Percentiles rank a stretch among this genome's conserved stretches.
Conservation (phyloP, 2,888 invertebrate genomes). For the Nycteola revayana region DNA sequence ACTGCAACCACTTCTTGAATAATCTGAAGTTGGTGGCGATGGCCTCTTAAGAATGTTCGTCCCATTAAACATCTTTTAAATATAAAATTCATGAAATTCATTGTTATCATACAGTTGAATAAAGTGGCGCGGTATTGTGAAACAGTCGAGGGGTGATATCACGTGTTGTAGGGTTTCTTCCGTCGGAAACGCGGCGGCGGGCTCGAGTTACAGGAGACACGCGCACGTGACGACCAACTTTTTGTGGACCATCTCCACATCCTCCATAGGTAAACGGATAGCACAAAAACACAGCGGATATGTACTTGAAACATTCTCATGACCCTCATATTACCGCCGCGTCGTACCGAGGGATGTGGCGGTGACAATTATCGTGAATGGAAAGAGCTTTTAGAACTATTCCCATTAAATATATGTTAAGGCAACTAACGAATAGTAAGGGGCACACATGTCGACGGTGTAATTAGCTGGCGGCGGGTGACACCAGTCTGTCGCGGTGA, state of each 20-base stretch:
- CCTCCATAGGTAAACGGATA: conserved; percentile 36
- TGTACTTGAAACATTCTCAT: conserved; percentile 27
- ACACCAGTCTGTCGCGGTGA: conserved; percentile 47
- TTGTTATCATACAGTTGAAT: too few species aligned
- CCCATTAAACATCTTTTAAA: too few species aligned
- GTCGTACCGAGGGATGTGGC: too few species aligned
- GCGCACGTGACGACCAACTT: conserved; percentile 63
- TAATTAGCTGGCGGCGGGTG: conserved; percentile 42
- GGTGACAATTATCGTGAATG: not conserved
- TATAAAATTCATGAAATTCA: too few species aligned
- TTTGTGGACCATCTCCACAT: conserved; percentile 52
- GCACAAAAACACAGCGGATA: conserved; percentile 45
- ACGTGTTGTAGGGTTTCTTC: conserved; percentile 55
- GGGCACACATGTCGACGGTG: conserved; percentile 50
- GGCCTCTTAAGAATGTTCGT: too few species aligned
- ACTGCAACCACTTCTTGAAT: too few species aligned
- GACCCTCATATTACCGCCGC: conserved; percentile 5
- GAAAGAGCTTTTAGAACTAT: conserved; percentile 8
- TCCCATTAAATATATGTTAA: conserved; percentile 7
- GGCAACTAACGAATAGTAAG: conserved; percentile 39
- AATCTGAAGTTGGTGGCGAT: too few species aligned
- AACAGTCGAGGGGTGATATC: conserved; percentile 32
- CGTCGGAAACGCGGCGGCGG: conserved; percentile 64
- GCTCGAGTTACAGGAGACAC: conserved; percentile 51
- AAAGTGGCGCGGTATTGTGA: conserved; percentile 18